phyloP scores from a whole-genome alignment of 2,113 vertebrate species.

The Heterotilapia buettikoferi region DNA sequence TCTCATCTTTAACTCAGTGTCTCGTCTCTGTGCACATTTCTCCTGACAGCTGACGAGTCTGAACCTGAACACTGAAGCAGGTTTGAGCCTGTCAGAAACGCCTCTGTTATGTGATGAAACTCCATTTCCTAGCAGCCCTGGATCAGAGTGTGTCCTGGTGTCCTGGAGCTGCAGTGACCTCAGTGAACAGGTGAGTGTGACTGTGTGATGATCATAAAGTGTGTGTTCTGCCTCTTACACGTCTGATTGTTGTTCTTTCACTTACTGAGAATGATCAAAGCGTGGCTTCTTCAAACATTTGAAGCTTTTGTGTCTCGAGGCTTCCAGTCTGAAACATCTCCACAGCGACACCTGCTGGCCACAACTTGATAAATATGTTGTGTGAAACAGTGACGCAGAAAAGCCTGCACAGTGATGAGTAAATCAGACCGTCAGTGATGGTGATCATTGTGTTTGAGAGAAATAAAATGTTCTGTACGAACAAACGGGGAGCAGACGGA shows the following conservation, averaged over 20 bases:
- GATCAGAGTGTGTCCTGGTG: background rate
- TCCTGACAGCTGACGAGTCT: background rate
- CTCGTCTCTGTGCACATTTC: no score
- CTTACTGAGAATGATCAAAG: background rate
- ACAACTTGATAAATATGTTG: no score
- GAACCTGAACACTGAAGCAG: background rate
- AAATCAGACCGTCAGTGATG: rapidly evolving
- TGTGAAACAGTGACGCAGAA: no score
- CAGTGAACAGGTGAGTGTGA: background rate
- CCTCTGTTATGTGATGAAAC: background rate
- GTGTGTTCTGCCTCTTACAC: rapidly evolving
- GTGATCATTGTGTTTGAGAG: background rate
- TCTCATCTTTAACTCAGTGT: background rate
- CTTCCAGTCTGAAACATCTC: background rate
- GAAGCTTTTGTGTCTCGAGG: no score
- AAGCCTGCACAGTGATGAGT: background rate
- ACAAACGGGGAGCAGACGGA: background rate
- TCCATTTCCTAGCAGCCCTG: background rate
- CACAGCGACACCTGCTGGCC: no score
- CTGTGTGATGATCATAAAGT: background rate
- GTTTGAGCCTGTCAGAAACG: background rate
- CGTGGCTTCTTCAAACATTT: no score
- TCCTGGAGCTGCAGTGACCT: background rate
- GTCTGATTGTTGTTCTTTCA: rapidly evolving
- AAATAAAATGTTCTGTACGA: background rate